Evolutionary conservation across 2,797 vertebrate species (phyloP).

Genomic region (Antrozous pallidus): DNA sequence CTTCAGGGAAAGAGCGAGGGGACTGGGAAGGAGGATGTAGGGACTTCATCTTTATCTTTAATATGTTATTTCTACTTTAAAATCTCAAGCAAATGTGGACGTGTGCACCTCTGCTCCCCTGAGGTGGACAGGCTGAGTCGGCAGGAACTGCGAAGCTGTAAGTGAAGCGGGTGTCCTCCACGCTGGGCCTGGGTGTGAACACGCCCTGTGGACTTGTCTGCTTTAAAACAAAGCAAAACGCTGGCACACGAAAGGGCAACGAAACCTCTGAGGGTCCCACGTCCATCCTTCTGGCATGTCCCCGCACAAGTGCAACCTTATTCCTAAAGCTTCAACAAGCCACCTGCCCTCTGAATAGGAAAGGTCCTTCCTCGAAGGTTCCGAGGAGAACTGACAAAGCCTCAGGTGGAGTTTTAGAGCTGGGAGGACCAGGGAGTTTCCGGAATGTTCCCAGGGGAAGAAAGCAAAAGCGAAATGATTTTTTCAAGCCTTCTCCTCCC

Average conservation of each 20-base stretch:
- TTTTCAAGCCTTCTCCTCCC: neutral
- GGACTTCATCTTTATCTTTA: neutral
- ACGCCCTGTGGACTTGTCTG: neutral
- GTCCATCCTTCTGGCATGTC: neutral
- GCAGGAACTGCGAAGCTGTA: accelerated
- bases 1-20: too few species aligned
- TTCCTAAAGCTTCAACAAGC: neutral
- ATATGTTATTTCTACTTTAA: neutral
- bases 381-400: neutral
- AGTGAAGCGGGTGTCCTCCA: accelerated
- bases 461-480: neutral
- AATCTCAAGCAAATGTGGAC: neutral
- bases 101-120: accelerated
- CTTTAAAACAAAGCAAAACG: neutral
- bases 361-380: too few species aligned
- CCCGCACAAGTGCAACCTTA: neutral
- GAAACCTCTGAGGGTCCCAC: neutral
- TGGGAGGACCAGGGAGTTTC: neutral
- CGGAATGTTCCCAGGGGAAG: neutral
- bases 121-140: neutral
- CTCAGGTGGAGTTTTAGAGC: neutral
- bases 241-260: neutral
- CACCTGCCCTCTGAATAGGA: too few species aligned
- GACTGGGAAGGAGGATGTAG: neutral
- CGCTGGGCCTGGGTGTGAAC: accelerated